Percentiles rank a stretch among this genome's conserved stretches.
Evolutionary conservation across 1,140 invertebrate genomes (phyloP).

Genomic region (Drosophila teissieri): DNA sequence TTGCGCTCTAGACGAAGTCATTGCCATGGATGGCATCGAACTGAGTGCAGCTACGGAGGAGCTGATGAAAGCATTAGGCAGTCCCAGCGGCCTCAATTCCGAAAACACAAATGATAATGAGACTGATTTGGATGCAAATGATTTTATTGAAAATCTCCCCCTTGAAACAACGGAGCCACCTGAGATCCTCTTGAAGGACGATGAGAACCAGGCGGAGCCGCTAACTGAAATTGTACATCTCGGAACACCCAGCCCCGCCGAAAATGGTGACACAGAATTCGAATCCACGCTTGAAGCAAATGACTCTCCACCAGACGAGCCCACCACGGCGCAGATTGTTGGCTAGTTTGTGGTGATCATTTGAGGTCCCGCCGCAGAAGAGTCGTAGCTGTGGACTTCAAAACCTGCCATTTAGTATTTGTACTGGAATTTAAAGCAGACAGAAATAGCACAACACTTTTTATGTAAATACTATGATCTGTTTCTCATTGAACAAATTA

Average conservation of each 20-base stretch:
- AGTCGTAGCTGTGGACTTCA: not conserved
- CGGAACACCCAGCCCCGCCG: not conserved
- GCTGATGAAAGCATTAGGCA: conserved; percentile 12
- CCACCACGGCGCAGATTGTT: not conserved
- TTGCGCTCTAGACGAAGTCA: conserved; percentile 14
- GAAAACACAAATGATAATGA: not conserved
- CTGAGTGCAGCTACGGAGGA: conserved; percentile 17
- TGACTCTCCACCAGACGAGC: not conserved
- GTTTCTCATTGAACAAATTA: not conserved
- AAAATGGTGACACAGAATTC: not conserved
- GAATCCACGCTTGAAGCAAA: not conserved
- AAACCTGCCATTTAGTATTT: not conserved
- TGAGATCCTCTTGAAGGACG: conserved; percentile 13
- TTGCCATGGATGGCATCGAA: conserved; percentile 26
- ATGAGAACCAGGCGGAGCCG: not conserved
- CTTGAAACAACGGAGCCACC: conserved; percentile 17
- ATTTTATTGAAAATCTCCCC: conserved; percentile 8
- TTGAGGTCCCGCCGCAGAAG: conserved; percentile 1
- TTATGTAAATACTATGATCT: conserved; percentile 5
- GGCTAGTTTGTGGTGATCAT: conserved; percentile 48
- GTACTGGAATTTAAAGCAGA: not conserved
- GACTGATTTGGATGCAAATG: conserved; percentile 11
- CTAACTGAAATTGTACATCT: not conserved
- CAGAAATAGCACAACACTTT: not conserved
- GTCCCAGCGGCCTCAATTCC: not conserved